phyloP scores from a whole-genome alignment of 1,140 invertebrate genomes.

The Nymphalis io region DNA sequence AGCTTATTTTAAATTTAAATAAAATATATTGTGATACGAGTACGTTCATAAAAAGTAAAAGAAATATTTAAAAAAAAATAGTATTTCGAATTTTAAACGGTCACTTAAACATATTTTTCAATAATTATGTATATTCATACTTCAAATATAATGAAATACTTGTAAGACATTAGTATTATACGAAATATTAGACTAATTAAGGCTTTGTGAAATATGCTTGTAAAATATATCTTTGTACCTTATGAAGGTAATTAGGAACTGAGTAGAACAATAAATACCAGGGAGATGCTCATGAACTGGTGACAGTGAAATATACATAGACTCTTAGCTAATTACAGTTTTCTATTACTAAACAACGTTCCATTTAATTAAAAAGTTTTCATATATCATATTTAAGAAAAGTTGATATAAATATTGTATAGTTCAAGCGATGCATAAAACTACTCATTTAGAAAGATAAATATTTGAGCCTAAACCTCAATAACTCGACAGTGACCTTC shows the following conservation, averaged over 20 bases:
- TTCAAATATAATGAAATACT: neutral
- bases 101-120: too few relatives aligned
- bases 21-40: too few relatives aligned
- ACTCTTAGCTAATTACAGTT: conserved; percentile 13
- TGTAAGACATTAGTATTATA: neutral
- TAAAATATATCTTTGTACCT: conserved; percentile 28
- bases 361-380: conserved; percentile 4
- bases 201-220: conserved; percentile 8
- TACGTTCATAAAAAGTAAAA: too few relatives aligned
- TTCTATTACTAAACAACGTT: conserved; percentile 1
- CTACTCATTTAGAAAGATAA: too few relatives aligned
- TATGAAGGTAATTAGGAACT: conserved; percentile 32
- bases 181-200: conserved; percentile 13
- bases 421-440: too few relatives aligned
- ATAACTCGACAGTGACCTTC: too few relatives aligned
- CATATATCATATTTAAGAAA: neutral
- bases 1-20: too few relatives aligned
- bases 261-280: conserved; percentile 31
- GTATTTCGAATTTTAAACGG: too few relatives aligned
- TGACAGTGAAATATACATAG: conserved; percentile 16
- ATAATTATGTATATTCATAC: too few relatives aligned
- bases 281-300: conserved; percentile 26
- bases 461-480: too few relatives aligned
- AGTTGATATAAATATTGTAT: neutral
- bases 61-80: too few relatives aligned